phyloP scores from a whole-genome alignment of 2,113 vertebrate species.

The Chionomys nivalis region DNA sequence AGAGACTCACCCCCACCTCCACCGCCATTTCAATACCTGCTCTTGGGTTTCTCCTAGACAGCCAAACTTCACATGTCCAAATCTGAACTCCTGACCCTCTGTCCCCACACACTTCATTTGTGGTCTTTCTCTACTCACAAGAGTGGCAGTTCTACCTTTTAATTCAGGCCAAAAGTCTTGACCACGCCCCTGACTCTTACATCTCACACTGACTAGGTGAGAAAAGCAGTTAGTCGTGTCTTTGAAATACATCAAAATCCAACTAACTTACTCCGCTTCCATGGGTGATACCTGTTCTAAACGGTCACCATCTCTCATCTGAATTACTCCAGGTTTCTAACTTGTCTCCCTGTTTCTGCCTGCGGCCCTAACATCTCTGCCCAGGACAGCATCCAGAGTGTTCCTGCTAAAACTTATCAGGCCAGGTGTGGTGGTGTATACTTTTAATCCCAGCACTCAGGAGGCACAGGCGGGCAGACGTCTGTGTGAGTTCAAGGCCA shows the following conservation, averaged over 20 bases:
- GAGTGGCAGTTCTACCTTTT: not conserved
- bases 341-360: not conserved
- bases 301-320: not conserved
- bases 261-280: not conserved
- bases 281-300: not conserved
- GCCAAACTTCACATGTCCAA: not conserved
- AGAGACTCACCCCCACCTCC: not conserved
- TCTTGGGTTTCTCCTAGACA: not conserved
- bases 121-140: not conserved
- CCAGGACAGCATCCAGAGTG: not conserved
- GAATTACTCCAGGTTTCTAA: not conserved
- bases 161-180: not conserved
- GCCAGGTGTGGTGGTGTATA: not conserved
- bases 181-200: not conserved
- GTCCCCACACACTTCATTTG: not conserved
- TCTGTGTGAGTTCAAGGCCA: not conserved
- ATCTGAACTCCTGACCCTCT: not conserved
- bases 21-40: not conserved
- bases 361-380: not conserved
- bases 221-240: not conserved
- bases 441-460: not conserved
- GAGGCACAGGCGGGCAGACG: not conserved
- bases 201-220: not conserved
- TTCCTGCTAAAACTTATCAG: not conserved
- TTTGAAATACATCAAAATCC: constrained; percentile 25